Conservation (phyloP, 2,888 invertebrate species). For the Hanleya hanleyi region DNA sequence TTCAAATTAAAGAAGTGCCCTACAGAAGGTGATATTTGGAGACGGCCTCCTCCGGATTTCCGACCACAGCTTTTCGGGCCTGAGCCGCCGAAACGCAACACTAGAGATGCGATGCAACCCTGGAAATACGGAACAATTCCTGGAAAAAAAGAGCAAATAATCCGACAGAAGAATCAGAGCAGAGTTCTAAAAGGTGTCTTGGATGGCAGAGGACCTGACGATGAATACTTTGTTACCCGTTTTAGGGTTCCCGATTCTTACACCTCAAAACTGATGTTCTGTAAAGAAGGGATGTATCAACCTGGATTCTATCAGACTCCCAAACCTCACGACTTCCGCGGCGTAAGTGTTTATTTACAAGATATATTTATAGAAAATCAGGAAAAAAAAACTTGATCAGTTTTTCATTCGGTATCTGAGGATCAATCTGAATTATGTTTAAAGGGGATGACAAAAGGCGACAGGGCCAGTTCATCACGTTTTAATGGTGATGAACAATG, state of each 20-base stretch:
- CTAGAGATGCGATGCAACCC: slow-evolving; percentile 65
- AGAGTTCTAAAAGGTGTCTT: slow-evolving; percentile 17
- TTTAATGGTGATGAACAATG: too few relatives aligned
- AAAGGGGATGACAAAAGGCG: too few relatives aligned
- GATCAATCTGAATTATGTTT: too few relatives aligned
- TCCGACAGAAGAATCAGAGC: slow-evolving; percentile 37
- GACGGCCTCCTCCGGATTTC: slow-evolving; percentile 68
- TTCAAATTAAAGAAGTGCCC: slow-evolving; percentile 37
- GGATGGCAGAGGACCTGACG: not conserved
- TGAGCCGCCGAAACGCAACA: slow-evolving; percentile 67
- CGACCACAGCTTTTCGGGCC: slow-evolving; percentile 63
- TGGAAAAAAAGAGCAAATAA: slow-evolving; percentile 51
- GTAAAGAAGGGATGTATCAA: slow-evolving; percentile 55
- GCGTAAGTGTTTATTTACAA: slow-evolving; percentile 49
- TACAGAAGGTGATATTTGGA: slow-evolving; percentile 64
- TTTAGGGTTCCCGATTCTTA: slow-evolving; percentile 61
- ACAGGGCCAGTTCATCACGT: too few relatives aligned
- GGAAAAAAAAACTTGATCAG: too few relatives aligned
- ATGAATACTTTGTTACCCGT: slow-evolving; percentile 42
- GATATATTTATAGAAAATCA: too few relatives aligned
- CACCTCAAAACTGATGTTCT: slow-evolving; percentile 64
- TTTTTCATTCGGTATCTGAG: too few relatives aligned
- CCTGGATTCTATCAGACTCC: slow-evolving; percentile 56
- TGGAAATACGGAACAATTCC: slow-evolving; percentile 67
- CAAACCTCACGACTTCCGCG: slow-evolving; percentile 67